phyloP scores from a whole-genome alignment of 1,140 invertebrate species.

The Colletes gigas region DNA sequence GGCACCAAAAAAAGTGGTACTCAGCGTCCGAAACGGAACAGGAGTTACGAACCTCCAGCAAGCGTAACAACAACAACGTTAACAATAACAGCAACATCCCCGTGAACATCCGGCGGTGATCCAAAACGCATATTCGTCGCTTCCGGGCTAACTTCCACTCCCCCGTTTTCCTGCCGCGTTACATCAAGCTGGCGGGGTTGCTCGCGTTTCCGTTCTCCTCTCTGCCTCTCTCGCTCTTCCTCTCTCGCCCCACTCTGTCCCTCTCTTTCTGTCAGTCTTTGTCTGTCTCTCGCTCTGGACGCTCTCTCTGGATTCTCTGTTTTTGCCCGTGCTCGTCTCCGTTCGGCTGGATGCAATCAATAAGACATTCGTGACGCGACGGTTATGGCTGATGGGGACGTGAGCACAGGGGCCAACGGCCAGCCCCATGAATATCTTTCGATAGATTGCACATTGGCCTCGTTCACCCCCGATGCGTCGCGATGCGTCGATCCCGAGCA shows the following conservation, averaged over 20 bases:
- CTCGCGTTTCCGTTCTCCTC: slow-evolving; percentile 27
- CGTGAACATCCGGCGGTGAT: slow-evolving; percentile 61
- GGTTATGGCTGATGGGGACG: slow-evolving; percentile 78
- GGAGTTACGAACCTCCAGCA: neutral
- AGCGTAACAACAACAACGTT: slow-evolving; percentile 24
- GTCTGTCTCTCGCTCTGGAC: slow-evolving; percentile 2
- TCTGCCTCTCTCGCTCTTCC: neutral
- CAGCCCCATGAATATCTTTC: slow-evolving; percentile 82
- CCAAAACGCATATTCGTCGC: slow-evolving; percentile 70
- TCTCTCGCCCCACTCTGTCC: neutral
- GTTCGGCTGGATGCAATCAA: slow-evolving; percentile 77
- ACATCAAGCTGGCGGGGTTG: slow-evolving; percentile 66
- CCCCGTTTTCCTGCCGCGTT: slow-evolving; percentile 44
- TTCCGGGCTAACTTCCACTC: slow-evolving; percentile 66
- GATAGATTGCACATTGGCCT: slow-evolving; percentile 81
- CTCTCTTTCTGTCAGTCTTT: slow-evolving; percentile 27
- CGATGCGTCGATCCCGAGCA: slow-evolving; percentile 62
- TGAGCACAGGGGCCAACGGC: slow-evolving; percentile 72
- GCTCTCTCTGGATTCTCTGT: slow-evolving; percentile 32
- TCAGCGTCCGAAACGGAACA: neutral
- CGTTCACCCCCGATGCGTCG: slow-evolving; percentile 73
- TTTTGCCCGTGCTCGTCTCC: slow-evolving; percentile 53
- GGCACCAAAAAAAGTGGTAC: neutral
- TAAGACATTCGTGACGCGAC: slow-evolving; percentile 81
- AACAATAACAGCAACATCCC: slow-evolving; percentile 52